Evolutionary conservation across 2,888 invertebrate genomes (phyloP).

Genomic region (Tachina lurida): DNA sequence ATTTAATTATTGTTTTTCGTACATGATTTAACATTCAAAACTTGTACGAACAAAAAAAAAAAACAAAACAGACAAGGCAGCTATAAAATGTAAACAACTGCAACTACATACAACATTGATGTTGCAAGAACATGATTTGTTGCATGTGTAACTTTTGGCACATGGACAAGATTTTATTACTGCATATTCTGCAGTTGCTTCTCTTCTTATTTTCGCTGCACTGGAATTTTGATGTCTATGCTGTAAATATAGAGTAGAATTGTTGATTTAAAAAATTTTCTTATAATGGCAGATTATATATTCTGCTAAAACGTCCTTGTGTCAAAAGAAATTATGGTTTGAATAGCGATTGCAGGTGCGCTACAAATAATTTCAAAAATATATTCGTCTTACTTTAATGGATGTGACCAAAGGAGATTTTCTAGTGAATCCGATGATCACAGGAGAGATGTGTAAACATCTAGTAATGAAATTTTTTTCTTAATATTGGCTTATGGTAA

Average conservation of each 20-base stretch:
- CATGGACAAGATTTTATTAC: constrained; percentile 63
- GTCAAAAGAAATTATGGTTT: constrained; percentile 10
- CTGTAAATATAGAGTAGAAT: constrained; percentile 38
- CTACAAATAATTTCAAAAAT: neutral
- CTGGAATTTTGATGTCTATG: constrained; percentile 4
- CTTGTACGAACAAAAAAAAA: constrained; percentile 21
- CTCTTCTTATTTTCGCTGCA: neutral
- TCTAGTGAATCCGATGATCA: no score
- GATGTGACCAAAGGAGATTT: no score
- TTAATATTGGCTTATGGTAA: no score
- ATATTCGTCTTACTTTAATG: no score
- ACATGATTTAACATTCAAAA: constrained; percentile 60
- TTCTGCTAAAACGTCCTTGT: constrained; percentile 48
- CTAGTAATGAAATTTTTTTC: no score
- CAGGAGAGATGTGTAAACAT: no score
- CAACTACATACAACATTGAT: constrained; percentile 39
- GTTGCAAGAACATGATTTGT: constrained; percentile 65
- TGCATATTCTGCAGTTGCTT: neutral
- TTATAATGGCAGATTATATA: constrained; percentile 32
- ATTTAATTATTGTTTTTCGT: constrained; percentile 65
- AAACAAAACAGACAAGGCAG: constrained; percentile 29
- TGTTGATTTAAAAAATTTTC: constrained; percentile 26
- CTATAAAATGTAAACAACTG: constrained; percentile 46
- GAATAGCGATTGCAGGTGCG: neutral
- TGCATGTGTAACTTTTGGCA: constrained; percentile 67